These are phyloP conservation scores for Onchidella celtica DNA, from an alignment of 2,888 invertebrate genomes.

Conservation along the genomic window DNA sequence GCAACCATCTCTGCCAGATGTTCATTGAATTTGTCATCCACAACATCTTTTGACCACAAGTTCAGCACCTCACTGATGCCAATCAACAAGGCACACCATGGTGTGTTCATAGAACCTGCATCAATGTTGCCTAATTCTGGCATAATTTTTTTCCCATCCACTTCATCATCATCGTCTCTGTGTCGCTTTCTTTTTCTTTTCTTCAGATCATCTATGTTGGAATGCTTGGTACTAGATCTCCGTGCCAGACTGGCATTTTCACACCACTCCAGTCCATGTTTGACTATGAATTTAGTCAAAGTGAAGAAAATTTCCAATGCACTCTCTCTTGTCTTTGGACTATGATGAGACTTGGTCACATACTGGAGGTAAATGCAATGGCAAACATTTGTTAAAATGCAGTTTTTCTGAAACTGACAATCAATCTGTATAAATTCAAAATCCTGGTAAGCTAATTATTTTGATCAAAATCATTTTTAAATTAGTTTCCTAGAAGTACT, in stretches of 20 bases:
- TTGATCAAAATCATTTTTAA: no score
- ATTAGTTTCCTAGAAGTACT: no score
- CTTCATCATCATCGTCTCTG: neutral
- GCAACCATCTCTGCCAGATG: conserved; percentile 20
- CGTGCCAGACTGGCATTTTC: neutral
- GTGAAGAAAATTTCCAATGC: conserved; percentile 29
- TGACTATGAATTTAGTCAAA: conserved; percentile 33
- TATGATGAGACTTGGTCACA: conserved; percentile 18
- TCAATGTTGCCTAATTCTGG: no score
- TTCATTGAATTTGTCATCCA: conserved; percentile 9
- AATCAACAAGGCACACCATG: conserved; percentile 8
- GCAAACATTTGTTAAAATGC: no score
- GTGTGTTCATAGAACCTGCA: neutral
- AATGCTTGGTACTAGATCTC: neutral
- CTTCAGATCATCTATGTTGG: neutral
- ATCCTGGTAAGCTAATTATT: no score
- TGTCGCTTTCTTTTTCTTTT: conserved; percentile 21
- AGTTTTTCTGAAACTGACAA: no score
- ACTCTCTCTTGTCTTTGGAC: neutral
- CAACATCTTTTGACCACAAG: conserved; percentile 18
- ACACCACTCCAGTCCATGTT: conserved; percentile 31
- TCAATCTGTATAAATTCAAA: no score
- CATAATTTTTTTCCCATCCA: neutral
- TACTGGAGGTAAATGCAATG: conserved; percentile 35
- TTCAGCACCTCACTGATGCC: conserved; percentile 7